Conservation (phyloP, 2,797 vertebrate species). For the Onychomys torridus region DNA sequence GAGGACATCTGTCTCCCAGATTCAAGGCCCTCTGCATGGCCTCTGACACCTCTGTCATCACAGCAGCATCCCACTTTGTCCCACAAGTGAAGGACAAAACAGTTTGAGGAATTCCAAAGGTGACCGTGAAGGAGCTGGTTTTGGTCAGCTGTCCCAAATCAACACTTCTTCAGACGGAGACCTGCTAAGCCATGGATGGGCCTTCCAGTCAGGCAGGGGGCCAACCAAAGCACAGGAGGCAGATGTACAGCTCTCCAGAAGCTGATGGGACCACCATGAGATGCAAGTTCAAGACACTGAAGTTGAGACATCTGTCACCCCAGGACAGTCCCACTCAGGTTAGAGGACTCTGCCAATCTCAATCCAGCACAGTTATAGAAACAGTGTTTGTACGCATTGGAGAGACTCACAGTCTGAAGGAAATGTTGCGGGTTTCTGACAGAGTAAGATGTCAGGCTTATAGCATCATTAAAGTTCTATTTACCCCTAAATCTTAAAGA, state of each 20-base stretch:
- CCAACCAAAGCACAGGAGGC: not conserved
- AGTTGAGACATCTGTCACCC: conserved; percentile 21
- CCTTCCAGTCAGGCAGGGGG: not conserved
- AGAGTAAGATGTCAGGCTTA: not conserved
- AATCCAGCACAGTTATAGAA: conserved; percentile 27
- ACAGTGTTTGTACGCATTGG: not conserved
- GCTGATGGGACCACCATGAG: not conserved
- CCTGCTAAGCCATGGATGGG: not conserved
- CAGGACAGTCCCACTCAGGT: not conserved
- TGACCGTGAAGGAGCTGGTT: not conserved
- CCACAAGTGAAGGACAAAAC: not conserved
- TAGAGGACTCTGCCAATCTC: conserved; percentile 21
- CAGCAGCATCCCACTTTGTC: not conserved
- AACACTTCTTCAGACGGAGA: not conserved
- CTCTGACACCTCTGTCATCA: not conserved
- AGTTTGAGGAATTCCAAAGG: not conserved
- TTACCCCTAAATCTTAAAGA: not conserved
- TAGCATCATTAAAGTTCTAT: not conserved
- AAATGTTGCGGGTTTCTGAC: conserved; percentile 28
- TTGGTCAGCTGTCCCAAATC: not conserved
- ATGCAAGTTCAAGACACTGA: not conserved
- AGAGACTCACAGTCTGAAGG: not conserved
- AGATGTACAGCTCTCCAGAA: not conserved
- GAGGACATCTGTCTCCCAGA: conserved; percentile 12
- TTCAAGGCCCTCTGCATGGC: not conserved